A percentile compares a stretch with the other conserved stretches of the same genome.
These are phyloP conservation scores for Pseudochaenichthys georgianus DNA, from an alignment of 2,797 vertebrate species.

Conservation along the genomic window DNA sequence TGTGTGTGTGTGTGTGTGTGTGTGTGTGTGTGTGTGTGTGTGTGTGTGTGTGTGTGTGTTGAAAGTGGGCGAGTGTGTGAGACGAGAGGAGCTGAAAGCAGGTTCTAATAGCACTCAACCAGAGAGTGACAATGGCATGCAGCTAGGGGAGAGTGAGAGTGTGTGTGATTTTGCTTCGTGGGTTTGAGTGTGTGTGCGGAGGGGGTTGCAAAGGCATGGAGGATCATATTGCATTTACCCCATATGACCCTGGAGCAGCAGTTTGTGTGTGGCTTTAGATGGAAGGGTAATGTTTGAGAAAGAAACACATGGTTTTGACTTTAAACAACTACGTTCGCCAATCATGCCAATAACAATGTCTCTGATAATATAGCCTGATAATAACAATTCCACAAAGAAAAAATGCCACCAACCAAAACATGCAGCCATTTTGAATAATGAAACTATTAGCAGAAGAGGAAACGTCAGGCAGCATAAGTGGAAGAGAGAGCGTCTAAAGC, in stretches of 20 bases:
- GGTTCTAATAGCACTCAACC: constrained; percentile 62
- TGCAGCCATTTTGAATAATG: constrained; percentile 72
- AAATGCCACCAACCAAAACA: constrained; percentile 9
- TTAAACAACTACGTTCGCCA: neutral
- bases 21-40: constrained; percentile 22
- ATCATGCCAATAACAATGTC: neutral
- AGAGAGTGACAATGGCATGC: constrained; percentile 64
- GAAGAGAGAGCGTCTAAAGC: constrained; percentile 19
- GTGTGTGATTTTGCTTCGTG: constrained; percentile 34
- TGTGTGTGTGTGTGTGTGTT: constrained; percentile 19
- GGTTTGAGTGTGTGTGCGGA: constrained; percentile 19
- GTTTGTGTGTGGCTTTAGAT: constrained; percentile 1
- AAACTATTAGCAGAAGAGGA: constrained; percentile 41
- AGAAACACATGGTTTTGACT: constrained; percentile 32
- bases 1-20: neutral
- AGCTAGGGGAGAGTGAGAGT: constrained; percentile 34
- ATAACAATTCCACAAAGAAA: constrained; percentile 1
- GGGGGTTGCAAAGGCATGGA: constrained; percentile 40
- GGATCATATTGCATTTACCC: constrained; percentile 76
- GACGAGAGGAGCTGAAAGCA: constrained; percentile 53
- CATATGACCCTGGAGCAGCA: constrained; percentile 60
- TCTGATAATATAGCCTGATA: too few relatives aligned
- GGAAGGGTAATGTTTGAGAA: neutral
- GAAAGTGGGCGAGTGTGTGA: constrained; percentile 15
- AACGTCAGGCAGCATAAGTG: constrained; percentile 40